Percentiles rank a stretch among this genome's conserved stretches.
Conservation (phyloP, 2,113 vertebrate genomes). For the Parus major region DNA sequence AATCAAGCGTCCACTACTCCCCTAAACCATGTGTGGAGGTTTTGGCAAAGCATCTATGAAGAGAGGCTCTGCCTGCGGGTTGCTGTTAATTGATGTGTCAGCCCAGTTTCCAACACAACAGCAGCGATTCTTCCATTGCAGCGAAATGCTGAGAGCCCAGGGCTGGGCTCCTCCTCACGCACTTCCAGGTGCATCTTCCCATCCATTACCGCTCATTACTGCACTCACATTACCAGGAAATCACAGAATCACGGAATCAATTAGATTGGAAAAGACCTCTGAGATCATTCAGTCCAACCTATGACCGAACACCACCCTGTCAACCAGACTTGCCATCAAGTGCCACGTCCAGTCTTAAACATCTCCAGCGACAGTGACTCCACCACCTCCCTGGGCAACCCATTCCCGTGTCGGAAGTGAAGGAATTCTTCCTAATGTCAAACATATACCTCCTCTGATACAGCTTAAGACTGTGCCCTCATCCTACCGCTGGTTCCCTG, state of each 20-base stretch:
- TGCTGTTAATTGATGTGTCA: not conserved
- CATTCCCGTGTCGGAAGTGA: not conserved
- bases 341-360: not conserved
- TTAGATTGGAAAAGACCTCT: not conserved
- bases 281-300: not conserved
- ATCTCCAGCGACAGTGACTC: not conserved
- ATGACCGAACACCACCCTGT: not conserved
- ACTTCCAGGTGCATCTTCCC: not conserved
- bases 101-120: not conserved
- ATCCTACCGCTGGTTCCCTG: not conserved
- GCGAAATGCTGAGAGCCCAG: rapidly evolving
- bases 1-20: not conserved
- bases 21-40: not conserved
- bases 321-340: not conserved
- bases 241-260: not conserved
- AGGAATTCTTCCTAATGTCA: not conserved
- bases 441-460: not conserved
- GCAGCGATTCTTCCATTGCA: not conserved
- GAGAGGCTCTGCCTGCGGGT: not conserved
- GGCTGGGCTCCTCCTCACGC: not conserved
- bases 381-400: not conserved
- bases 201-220: not conserved
- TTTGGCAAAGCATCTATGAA: not conserved
- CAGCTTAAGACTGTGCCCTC: too few relatives aligned
- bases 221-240: not conserved